These are phyloP conservation scores for Phalacrocorax brasilianus DNA, from an alignment of 2,113 vertebrate genomes.

Conservation along the genomic window DNA sequence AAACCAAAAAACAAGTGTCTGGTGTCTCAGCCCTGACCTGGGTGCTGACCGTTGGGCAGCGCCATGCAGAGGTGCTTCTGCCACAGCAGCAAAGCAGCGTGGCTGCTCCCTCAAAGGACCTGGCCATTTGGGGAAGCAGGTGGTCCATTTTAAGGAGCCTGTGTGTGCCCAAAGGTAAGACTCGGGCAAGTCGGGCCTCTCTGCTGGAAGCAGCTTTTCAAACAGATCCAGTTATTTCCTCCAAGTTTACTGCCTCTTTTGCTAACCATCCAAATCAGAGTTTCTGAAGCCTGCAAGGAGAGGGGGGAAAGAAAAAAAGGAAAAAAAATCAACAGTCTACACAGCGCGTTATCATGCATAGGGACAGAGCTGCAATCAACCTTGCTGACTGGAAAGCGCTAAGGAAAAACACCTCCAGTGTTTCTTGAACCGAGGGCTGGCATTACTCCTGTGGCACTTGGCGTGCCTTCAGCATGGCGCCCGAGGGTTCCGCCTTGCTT, in stretches of 20 bases:
- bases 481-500: neutral
- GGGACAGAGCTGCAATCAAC: constrained; percentile 17
- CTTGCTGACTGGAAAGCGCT: constrained; percentile 4
- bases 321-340: neutral
- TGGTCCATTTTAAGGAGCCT: neutral
- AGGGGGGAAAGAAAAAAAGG: too few species aligned
- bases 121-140: neutral
- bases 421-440: neutral
- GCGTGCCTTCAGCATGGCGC: neutral
- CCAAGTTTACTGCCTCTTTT: neutral
- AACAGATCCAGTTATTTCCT: neutral
- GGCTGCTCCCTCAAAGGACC: neutral
- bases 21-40: neutral
- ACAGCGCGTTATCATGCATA: neutral
- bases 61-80: neutral
- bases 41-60: neutral
- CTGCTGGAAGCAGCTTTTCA: neutral
- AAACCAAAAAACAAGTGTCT: neutral
- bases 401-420: neutral
- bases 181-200: neutral
- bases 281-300: neutral
- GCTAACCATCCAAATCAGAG: neutral
- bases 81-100: neutral
- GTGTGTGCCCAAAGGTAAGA: neutral
- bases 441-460: neutral